Base-by-base conservation (phyloP, 2,888 invertebrate genomes). In the Diplolepis rosae region DNA sequence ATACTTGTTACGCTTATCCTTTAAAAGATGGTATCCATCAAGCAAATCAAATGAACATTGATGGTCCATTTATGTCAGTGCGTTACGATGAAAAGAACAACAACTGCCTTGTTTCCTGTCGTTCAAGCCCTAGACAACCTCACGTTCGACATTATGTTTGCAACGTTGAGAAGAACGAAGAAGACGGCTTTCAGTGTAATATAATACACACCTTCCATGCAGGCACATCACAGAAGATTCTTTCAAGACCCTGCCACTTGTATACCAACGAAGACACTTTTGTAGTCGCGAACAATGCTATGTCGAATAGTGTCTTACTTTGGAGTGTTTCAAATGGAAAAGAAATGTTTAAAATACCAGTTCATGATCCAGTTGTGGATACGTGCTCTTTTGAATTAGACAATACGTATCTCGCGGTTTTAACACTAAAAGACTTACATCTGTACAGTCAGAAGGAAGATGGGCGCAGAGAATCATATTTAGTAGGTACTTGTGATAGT, bases 31-130 rank as follows among this genome's bases (percentile, higher is more conserved):
- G 81, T 0, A 73, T 65, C 11, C 82, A 82, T 39, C 48, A 79
- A 24, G 69, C 79, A 0, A 90, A 91, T 0, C 87, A 91, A 18
- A 88, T 91, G 0, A 85, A 95, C 32, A 82, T 95, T 0, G 93
- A 93, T 35, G 96, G 95, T 0, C 93, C 95, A 0, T 95, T 96
- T 82, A 91, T 94, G 76, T 94, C 95, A 0, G 90, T 96, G 79
- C 91, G 92, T 30, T 94, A 94, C 76, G 94, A 96, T 80, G 86
- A 89, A 0, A 89, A 90, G 0, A 91, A 92, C 0, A 91, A 93
- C 56, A 92, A 94, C 69, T 89, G 94, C 0, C 86, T 96, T 2
- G 90, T 96, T 1, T 94, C 95, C 0, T 92, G 93, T 18, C 91
- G 96, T 61, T 93, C 95, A 0, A 92, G 92, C 65, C 86, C 89